Evolutionary conservation across 37 sponge, comb jelly and placozoan species (phyloP).

Genomic region (Chondrosia reniformis): DNA sequence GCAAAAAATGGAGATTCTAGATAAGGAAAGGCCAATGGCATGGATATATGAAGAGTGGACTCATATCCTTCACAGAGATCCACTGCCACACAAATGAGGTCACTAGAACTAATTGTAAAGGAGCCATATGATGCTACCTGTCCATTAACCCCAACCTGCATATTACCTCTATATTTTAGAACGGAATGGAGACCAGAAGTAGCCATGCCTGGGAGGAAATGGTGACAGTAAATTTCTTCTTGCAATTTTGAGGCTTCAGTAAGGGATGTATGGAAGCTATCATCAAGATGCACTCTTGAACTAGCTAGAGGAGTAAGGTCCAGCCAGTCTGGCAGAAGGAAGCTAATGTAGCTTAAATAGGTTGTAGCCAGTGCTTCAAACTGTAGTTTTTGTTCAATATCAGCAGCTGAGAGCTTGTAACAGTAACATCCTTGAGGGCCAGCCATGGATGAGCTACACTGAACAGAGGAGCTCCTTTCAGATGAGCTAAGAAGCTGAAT

Average conservation of each 20-base stretch:
- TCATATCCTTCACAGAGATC: background rate
- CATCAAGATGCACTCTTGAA: background rate
- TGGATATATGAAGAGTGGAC: conserved; percentile 2
- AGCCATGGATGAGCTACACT: conserved; percentile 8
- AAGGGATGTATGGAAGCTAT: conserved; percentile 10
- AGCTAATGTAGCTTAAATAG: background rate
- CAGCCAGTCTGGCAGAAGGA: background rate
- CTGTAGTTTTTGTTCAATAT: background rate
- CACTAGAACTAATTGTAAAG: too few species aligned
- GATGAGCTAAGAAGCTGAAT: background rate
- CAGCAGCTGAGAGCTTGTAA: background rate
- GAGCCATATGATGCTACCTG: background rate
- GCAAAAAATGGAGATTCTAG: background rate
- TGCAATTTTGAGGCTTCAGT: background rate
- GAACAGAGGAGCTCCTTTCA: background rate
- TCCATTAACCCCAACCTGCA: background rate
- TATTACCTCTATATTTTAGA: background rate
- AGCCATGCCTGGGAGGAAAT: background rate
- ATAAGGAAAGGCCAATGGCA: background rate
- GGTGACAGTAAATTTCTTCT: background rate
- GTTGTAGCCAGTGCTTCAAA: conserved; percentile 13
- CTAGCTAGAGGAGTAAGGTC: background rate
- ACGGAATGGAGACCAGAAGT: background rate
- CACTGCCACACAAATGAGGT: conserved; percentile 1
- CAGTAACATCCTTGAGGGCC: background rate